These are phyloP conservation scores for Cromileptes altivelis DNA, from an alignment of 2,113 vertebrate genomes.

Conservation along the genomic window DNA sequence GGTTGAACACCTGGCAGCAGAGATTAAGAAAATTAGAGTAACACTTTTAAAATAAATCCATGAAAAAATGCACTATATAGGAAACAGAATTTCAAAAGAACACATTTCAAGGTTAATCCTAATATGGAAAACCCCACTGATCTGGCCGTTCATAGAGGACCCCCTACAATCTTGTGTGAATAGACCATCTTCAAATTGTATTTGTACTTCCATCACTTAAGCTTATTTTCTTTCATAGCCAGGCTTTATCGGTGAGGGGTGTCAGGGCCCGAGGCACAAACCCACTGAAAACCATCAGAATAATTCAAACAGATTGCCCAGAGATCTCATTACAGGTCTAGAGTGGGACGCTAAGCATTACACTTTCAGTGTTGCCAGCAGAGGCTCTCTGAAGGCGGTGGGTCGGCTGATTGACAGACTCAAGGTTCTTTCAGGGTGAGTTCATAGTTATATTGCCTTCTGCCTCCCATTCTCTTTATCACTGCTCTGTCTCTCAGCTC, in stretches of 20 bases:
- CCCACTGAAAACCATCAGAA: conserved; percentile 75
- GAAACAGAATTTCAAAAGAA: conserved; percentile 1
- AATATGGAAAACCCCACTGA: neutral
- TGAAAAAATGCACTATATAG: accelerated
- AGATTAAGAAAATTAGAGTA: neutral
- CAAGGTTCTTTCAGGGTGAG: conserved; percentile 75
- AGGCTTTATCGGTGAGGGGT: conserved; percentile 60
- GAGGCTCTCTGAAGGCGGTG: conserved; percentile 56
- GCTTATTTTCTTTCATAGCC: conserved; percentile 71
- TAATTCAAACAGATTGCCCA: conserved; percentile 79
- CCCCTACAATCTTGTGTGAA: conserved; percentile 20
- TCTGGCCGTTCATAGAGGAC: conserved; percentile 1
- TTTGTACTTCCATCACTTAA: conserved; percentile 59
- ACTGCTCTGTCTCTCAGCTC: conserved; percentile 38
- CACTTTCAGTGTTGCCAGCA: conserved; percentile 62
- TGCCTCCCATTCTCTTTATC: conserved; percentile 55
- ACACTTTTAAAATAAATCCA: neutral
- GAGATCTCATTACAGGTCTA: conserved; percentile 79
- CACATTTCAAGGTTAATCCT: conserved; percentile 23
- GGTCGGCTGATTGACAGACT: conserved; percentile 77
- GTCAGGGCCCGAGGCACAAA: conserved; percentile 58
- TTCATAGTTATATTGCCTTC: conserved; percentile 77
- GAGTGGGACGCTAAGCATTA: conserved; percentile 57
- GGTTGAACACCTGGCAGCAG: conserved; percentile 67
- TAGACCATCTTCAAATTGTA: conserved; percentile 38